A percentile compares a stretch with the other conserved stretches of the same genome.
These are phyloP conservation scores for Drosophila serrata DNA, from an alignment of 1,140 invertebrate species.

Conservation along the genomic window DNA sequence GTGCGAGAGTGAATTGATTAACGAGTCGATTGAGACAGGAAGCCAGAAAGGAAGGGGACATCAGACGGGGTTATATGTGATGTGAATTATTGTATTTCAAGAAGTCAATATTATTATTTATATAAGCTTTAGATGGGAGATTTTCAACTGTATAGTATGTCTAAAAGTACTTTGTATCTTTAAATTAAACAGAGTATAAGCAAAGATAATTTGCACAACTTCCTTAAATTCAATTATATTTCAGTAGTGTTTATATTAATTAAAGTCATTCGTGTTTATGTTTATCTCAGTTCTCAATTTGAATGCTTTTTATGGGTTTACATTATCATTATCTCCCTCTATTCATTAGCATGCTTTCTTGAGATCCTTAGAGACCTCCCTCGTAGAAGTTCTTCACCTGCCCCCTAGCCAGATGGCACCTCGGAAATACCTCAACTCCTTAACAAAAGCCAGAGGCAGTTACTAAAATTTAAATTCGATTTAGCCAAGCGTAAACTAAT, in stretches of 20 bases:
- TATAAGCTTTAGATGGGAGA: too few species aligned
- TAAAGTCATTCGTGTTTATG: neutral
- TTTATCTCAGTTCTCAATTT: neutral
- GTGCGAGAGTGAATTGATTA: constrained; percentile 65
- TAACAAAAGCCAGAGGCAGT: constrained; percentile 13
- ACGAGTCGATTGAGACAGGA: constrained; percentile 47
- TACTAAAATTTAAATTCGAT: constrained; percentile 50
- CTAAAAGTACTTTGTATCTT: too few species aligned
- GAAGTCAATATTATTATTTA: neutral
- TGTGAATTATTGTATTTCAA: constrained; percentile 7
- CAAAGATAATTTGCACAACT: neutral
- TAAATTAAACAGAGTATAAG: neutral
- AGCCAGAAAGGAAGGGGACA: neutral
- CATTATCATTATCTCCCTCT: neutral
- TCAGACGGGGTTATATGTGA: constrained; percentile 20
- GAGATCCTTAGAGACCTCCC: neutral
- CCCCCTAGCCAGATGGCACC: constrained; percentile 27
- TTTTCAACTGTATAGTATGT: too few species aligned
- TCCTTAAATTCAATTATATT: neutral
- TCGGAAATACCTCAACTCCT: constrained; percentile 1
- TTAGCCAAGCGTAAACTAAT: constrained; percentile 73
- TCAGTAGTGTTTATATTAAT: neutral
- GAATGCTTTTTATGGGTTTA: neutral
- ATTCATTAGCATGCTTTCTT: constrained; percentile 4
- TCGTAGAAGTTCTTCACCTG: constrained; percentile 27